Percentiles rank a stretch among this genome's conserved stretches.
phyloP scores from a whole-genome alignment of 2,113 vertebrate species.

The Candoia aspera region DNA sequence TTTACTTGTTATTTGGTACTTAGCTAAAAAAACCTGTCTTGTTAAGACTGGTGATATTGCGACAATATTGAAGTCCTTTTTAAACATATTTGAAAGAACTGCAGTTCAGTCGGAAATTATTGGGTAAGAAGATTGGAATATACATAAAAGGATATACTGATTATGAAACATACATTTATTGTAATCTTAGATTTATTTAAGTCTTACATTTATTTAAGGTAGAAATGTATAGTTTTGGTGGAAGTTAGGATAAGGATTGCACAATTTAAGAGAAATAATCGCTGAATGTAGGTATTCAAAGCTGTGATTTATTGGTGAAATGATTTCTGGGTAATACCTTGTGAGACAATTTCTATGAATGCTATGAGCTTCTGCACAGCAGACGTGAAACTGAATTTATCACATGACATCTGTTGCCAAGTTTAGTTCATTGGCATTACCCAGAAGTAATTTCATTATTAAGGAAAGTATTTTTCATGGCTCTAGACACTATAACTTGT shows the following conservation, averaged over 20 bases:
- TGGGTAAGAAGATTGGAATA: background rate
- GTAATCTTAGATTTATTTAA: background rate
- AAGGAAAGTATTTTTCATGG: too few relatives aligned
- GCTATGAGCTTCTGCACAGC: too few relatives aligned
- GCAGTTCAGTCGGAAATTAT: background rate
- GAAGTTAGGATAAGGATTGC: background rate
- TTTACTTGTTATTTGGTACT: background rate
- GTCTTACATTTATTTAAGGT: background rate
- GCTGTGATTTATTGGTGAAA: too few relatives aligned
- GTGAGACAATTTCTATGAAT: too few relatives aligned
- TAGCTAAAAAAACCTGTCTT: too few relatives aligned
- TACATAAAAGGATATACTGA: background rate
- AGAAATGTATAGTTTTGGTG: background rate
- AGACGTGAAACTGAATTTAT: too few relatives aligned
- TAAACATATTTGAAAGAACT: background rate
- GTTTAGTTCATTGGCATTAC: too few relatives aligned
- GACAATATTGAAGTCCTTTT: background rate
- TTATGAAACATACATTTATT: background rate
- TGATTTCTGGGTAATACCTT: too few relatives aligned
- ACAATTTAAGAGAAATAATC: background rate
- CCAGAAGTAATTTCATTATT: too few relatives aligned
- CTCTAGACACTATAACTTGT: too few relatives aligned
- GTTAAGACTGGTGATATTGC: background rate
- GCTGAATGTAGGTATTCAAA: background rate
- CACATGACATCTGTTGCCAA: too few relatives aligned